Conservation (phyloP, 2,113 vertebrate genomes). For the Nyctereutes procyonoides region DNA sequence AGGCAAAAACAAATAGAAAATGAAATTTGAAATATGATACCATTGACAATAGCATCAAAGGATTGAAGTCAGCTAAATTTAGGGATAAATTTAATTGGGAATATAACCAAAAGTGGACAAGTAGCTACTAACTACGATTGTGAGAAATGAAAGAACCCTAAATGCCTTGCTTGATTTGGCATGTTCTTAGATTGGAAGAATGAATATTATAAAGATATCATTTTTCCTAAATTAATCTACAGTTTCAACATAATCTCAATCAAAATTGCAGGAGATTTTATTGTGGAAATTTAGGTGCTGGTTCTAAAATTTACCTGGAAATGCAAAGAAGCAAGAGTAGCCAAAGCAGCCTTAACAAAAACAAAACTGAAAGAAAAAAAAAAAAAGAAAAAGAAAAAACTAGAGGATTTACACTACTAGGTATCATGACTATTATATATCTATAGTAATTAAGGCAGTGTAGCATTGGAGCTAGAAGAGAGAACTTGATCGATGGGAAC, state of each 20-base stretch:
- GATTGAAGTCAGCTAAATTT: neutral
- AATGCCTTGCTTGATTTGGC: neutral
- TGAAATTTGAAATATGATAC: neutral
- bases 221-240: neutral
- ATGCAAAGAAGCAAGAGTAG: neutral
- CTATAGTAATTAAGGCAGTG: neutral
- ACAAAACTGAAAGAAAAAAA: neutral
- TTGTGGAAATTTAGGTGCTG: neutral
- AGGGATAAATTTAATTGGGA: neutral
- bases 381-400: neutral
- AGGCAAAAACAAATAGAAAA: conserved; percentile 28
- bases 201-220: neutral
- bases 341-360: neutral
- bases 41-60: neutral
- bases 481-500: neutral
- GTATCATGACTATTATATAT: neutral
- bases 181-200: neutral
- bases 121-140: neutral
- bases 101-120: neutral
- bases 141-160: neutral
- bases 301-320: conserved; percentile 19
- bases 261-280: conserved; percentile 8
- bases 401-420: neutral
- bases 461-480: neutral
- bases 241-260: neutral